Percentiles rank a stretch among this genome's conserved stretches.
Evolutionary conservation across 1,140 invertebrate species (phyloP).

Genomic region (Philopotamus ludificatus): DNA sequence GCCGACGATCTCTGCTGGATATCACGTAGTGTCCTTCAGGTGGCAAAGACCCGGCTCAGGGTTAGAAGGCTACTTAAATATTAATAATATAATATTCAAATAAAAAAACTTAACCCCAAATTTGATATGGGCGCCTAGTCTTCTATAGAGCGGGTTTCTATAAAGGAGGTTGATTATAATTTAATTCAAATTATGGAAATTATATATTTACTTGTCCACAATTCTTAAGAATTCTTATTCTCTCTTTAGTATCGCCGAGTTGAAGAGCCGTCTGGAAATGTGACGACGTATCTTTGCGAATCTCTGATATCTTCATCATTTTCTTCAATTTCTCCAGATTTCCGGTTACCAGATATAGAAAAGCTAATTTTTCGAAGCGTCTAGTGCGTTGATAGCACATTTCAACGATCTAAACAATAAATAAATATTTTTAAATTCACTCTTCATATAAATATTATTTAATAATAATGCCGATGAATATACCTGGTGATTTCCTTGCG

Average conservation of each 20-base stretch:
- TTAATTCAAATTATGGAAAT: not conserved
- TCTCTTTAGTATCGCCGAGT: constrained; percentile 88
- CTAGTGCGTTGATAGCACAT: constrained; percentile 99
- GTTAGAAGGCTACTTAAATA: too few species aligned
- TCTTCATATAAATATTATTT: not conserved
- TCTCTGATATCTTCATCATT: constrained; percentile 99
- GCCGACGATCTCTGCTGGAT: too few species aligned
- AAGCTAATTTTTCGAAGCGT: constrained; percentile 98
- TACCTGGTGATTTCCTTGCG: constrained; percentile 94
- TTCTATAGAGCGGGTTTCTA: too few species aligned
- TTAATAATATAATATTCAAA: too few species aligned
- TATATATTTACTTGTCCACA: constrained; percentile 53
- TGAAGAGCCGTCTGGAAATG: constrained; percentile 95
- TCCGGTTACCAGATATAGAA: constrained; percentile 97
- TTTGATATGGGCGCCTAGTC: too few species aligned
- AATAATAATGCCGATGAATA: not conserved
- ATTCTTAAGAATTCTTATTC: constrained; percentile 87
- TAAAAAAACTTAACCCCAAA: too few species aligned
- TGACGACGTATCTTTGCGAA: constrained; percentile 91
- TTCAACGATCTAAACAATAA: constrained; percentile 72
- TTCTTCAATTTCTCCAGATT: constrained; percentile 97
- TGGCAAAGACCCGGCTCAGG: too few species aligned
- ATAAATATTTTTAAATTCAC: not conserved
- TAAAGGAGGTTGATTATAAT: too few species aligned
- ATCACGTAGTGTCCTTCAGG: too few species aligned